phyloP scores from a whole-genome alignment of 2,888 invertebrate genomes.

The Aphidius colemani region DNA sequence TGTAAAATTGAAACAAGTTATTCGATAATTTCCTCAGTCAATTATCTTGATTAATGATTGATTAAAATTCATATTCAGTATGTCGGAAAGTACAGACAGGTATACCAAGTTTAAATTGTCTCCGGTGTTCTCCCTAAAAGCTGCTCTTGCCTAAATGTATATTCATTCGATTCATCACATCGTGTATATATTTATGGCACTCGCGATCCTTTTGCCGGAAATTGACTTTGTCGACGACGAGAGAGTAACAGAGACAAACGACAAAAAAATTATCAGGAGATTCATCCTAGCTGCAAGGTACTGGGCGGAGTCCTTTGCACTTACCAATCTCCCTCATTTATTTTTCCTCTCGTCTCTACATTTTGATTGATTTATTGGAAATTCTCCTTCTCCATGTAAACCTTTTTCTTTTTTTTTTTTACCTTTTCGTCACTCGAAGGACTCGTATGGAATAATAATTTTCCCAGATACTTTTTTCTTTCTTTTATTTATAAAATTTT shows the following conservation, averaged over 20 bases:
- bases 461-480: too few species aligned
- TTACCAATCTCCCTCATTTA: constrained; percentile 5
- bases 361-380: constrained; percentile 26
- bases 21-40: constrained; percentile 33
- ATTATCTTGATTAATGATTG: constrained; percentile 38
- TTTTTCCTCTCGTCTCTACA: constrained; percentile 31
- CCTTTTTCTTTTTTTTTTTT: not conserved
- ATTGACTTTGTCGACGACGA: constrained; percentile 36
- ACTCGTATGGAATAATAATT: too few species aligned
- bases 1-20: constrained; percentile 21
- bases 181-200: constrained; percentile 16
- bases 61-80: constrained; percentile 39
- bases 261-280: too few species aligned
- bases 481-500: too few species aligned
- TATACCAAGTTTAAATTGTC: too few species aligned
- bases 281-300: not conserved
- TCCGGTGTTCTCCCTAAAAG: constrained; percentile 5
- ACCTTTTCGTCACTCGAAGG: too few species aligned
- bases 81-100: too few species aligned
- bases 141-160: constrained; percentile 15
- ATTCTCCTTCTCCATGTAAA: constrained; percentile 2
- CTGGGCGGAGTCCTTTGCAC: constrained; percentile 17
- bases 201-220: constrained; percentile 33
- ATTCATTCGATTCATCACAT: constrained; percentile 6
- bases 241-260: constrained; percentile 19